Base-by-base conservation (phyloP, 2,888 invertebrate species). In the Leptopilina syphax region DNA sequence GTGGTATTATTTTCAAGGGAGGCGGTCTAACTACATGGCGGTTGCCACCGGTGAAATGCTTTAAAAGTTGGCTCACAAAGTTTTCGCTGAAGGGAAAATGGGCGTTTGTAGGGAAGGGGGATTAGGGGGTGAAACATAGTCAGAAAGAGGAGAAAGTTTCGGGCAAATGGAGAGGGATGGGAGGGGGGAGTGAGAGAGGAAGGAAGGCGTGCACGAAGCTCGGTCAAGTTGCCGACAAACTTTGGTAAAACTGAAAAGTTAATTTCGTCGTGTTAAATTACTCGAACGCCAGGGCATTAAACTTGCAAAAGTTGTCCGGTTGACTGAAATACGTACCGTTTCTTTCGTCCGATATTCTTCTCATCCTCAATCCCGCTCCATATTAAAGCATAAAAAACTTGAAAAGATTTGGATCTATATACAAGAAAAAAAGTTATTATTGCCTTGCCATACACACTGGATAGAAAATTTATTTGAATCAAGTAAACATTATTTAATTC, bases 231-330 rank as follows among this genome's bases (percentile, higher is more conserved):
- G 87, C 88, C 85, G 88, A 85, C 87, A 89, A 91, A 90, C 90
- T 90, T 90, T 87, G 87, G 89, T 90, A 90, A 90, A 91, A 91
- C 91, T 91, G 90, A 90, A 91, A 91, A 91, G 91, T 91, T 91
- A 90, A 91, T 91, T 91, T 90, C 88, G 89, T 89, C 90, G 89
- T 88, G 90, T 89, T 90, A 90, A 90, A 90, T 90, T 90, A 90
- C 89, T 90, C 89, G 90, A 90, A 87, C 88, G 89, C 86, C 86
- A 84, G 87, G 87, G 88, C 89, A 89, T 90, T 89, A 90, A 90
- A 89, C 88, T 90, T 89, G 88, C 87, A 86, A 88, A 90, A 90
- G 89, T 90, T 90, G 87, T 85, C 86, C 84, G 88, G 88, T 89
- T 89, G 89, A 89, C 89, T 89, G 88, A 89, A 89, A 90, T 88